Evolutionary conservation across 2,797 vertebrate species (phyloP).

Genomic region (Morus bassanus): DNA sequence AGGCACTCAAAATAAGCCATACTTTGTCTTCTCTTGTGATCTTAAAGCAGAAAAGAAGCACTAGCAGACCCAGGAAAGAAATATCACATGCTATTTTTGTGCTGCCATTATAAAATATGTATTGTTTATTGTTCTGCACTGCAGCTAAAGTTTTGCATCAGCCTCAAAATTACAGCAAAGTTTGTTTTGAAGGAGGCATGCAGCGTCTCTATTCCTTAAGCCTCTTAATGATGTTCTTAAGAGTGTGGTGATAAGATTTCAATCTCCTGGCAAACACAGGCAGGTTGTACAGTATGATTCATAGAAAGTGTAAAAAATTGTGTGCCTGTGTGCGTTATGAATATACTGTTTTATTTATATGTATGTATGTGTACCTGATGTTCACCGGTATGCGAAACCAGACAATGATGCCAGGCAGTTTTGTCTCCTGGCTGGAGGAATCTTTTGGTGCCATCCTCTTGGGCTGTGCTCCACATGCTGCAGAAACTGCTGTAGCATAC

Average conservation of each 20-base stretch:
- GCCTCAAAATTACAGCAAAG: slow-evolving; percentile 60
- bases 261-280: neutral
- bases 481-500: neutral
- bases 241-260: neutral
- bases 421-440: neutral
- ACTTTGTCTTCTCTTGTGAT: slow-evolving; percentile 63
- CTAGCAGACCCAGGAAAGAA: slow-evolving; percentile 46
- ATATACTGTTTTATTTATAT: neutral
- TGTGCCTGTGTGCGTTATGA: neutral
- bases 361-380: neutral
- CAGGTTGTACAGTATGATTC: slow-evolving; percentile 11
- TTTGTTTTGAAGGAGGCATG: slow-evolving; percentile 60
- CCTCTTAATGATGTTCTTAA: slow-evolving; percentile 44
- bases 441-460: neutral
- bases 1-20: slow-evolving; percentile 6
- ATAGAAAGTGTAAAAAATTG: neutral
- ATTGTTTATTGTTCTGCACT: slow-evolving; percentile 67
- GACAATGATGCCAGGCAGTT: neutral
- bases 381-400: neutral
- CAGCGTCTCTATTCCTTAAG: slow-evolving; percentile 21
- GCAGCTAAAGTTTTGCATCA: slow-evolving; percentile 69
- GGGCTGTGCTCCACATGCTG: neutral
- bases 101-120: slow-evolving; percentile 61
- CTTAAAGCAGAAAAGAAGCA: slow-evolving; percentile 61
- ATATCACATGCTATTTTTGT: slow-evolving; percentile 69